A percentile compares a stretch with the other conserved stretches of the same genome.
phyloP scores from a whole-genome alignment of 2,797 vertebrate species.

The Gadopsis marmoratus region DNA sequence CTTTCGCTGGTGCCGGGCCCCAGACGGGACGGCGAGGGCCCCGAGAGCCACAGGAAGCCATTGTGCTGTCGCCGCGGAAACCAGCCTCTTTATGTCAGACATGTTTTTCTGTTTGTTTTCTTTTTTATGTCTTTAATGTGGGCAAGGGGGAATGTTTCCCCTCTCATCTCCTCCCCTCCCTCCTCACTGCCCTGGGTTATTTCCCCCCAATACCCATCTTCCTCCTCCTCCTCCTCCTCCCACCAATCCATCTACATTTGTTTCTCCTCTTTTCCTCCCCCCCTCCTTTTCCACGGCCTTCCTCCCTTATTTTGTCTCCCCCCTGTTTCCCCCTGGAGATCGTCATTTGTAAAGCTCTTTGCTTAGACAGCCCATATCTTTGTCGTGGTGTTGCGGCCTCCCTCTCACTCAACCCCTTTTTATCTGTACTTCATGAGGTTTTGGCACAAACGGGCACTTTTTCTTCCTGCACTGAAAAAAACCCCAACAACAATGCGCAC shows the following conservation, averaged over 20 bases:
- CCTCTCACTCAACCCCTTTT: conserved; percentile 79
- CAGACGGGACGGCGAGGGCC: conserved; percentile 87
- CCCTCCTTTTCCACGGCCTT: conserved; percentile 34
- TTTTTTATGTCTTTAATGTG: conserved; percentile 91
- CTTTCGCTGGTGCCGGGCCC: conserved; percentile 90
- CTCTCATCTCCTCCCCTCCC: conserved; percentile 70
- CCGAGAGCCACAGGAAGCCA: conserved; percentile 88
- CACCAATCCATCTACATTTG: conserved; percentile 78
- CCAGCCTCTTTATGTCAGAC: conserved; percentile 92
- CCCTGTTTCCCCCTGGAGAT: conserved; percentile 73
- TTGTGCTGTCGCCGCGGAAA: conserved; percentile 91
- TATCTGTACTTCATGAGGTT: conserved; percentile 85
- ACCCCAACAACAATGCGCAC: conserved; percentile 59
- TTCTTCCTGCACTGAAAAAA: conserved; percentile 67
- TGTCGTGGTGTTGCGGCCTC: conserved; percentile 84
- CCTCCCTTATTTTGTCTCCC: conserved; percentile 58
- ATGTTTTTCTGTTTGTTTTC: conserved; percentile 93
- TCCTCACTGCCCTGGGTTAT: conserved; percentile 61
- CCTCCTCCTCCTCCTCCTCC: conserved; percentile 55
- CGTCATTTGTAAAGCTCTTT: conserved; percentile 85
- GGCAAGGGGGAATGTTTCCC: conserved; percentile 85
- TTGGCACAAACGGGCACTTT: conserved; percentile 83
- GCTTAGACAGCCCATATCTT: conserved; percentile 85
- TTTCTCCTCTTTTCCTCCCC: conserved; percentile 64
- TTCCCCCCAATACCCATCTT: conserved; percentile 71